A percentile compares a stretch with the other conserved stretches of the same genome.
phyloP scores from a whole-genome alignment of 2,113 vertebrate genomes.

The Cnemophilus loriae region DNA sequence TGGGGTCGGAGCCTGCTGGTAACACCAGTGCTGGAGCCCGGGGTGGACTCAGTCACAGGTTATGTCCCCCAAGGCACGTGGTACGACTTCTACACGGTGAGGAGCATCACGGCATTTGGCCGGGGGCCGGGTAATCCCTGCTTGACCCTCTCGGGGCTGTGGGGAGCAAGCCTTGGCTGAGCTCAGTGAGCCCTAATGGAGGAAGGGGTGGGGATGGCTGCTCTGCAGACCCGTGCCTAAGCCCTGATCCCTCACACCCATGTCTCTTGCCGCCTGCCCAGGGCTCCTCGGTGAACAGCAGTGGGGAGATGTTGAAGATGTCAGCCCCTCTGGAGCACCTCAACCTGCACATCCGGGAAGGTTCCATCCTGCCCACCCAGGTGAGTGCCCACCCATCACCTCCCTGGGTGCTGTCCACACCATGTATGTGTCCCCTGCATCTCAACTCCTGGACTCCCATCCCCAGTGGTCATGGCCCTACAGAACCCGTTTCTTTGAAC shows the following conservation, averaged over 20 bases:
- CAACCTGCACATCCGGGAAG: conserved; percentile 83
- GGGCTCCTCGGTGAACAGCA: conserved; percentile 76
- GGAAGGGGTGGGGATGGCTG: not conserved
- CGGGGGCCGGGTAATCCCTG: rapidly evolving
- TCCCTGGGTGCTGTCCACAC: not conserved
- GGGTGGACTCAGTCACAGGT: conserved; percentile 69
- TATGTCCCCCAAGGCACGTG: conserved; percentile 82
- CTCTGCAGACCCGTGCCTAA: rapidly evolving
- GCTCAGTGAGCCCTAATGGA: not conserved
- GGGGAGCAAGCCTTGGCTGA: not conserved
- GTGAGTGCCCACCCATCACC: conserved; percentile 15
- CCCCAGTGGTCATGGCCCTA: not conserved
- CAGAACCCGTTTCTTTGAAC: not conserved
- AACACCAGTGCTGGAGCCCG: conserved; percentile 79
- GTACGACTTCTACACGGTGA: conserved; percentile 86
- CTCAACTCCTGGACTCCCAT: not conserved
- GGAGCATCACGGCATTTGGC: rapidly evolving
- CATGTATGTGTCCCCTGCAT: rapidly evolving
- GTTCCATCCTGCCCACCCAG: conserved; percentile 80
- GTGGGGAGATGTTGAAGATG: conserved; percentile 77
- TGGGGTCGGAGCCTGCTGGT: conserved; percentile 83
- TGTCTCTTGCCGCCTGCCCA: not conserved
- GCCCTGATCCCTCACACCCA: rapidly evolving
- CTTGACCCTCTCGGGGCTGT: rapidly evolving
- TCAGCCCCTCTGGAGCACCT: conserved; percentile 80